Base-by-base conservation (phyloP, 2,888 invertebrate species). In the Meganola albula region DNA sequence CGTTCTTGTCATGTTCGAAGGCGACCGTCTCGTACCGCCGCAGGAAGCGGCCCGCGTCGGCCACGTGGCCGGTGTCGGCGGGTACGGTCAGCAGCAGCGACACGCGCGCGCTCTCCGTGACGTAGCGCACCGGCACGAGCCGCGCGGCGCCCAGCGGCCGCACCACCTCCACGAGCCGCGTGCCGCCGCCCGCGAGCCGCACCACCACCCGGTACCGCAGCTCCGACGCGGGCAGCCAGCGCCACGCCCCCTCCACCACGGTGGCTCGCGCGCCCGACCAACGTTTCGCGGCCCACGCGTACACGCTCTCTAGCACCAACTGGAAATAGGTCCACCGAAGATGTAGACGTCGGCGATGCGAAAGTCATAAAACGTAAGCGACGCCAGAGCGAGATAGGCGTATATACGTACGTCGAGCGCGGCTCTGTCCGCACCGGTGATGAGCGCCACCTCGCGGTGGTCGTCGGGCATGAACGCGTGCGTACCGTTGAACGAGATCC, bases 121-220 rank as follows among this genome's bases (percentile, higher is more conserved):
- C 98, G 79, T 98, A 98, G 0, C 97, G 98, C 67, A 96, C 94
- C 1, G 94, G 92, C 21, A 97, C 89, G 37, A 98, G 90, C 66
- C 98, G 96, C 5, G 96, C 94, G 37, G 92, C 90, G 9, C 96
- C 96, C 34, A 98, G 80, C 8, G 95, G 93, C 47, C 97, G 93
- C 31, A 92, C 91, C 22, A 94, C 89, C 80, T 96, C 92, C 48
- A 96, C 88, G 58, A 94, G 90, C 33, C 55, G 52, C 32, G 53
- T 30, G 16, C 18, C 24, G 34, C 12, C 13, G 32, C 12, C 27
- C 9, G 4, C 3, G 20, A 13, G 26, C 9, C 36, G 31, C 46
- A 49, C 27, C 33, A 40, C 32, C 37, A 32, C 31, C 27, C 44
- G 44, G 48, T 44, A 44, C 11, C 8, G 3, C 12, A 40, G 44